A percentile compares a stretch with the other conserved stretches of the same genome.
Conservation (phyloP, 2,888 invertebrate genomes). For the Aricia artaxerxes region DNA sequence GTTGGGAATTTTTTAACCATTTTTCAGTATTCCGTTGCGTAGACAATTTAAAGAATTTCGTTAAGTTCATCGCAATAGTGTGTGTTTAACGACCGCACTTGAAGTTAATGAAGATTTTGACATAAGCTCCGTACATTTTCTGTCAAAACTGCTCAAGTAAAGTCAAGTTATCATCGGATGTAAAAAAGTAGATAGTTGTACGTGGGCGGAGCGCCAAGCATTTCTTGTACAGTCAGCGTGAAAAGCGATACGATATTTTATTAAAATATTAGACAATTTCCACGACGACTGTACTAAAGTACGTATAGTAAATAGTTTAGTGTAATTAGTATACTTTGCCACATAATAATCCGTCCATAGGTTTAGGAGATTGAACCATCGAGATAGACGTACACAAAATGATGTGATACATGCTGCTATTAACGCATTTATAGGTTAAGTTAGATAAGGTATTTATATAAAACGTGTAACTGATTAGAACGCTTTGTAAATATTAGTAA, state of each 20-base stretch:
- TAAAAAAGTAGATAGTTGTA: background rate
- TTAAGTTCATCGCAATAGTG: background rate
- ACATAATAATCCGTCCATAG: constrained; percentile 39
- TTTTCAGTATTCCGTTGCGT: background rate
- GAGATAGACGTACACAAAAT: constrained; percentile 62
- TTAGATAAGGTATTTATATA: constrained; percentile 63
- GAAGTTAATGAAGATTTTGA: background rate
- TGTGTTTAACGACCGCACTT: background rate
- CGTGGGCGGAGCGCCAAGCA: constrained; percentile 14
- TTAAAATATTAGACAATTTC: constrained; percentile 35
- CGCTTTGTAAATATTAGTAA: constrained; percentile 72
- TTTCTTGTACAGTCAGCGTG: constrained; percentile 9
- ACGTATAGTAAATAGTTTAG: constrained; percentile 8
- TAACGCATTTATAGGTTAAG: constrained; percentile 69
- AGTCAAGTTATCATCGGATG: background rate
- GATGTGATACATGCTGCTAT: constrained; percentile 73
- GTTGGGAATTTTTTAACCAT: background rate
- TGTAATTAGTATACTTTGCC: constrained; percentile 49
- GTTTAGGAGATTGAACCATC: constrained; percentile 28
- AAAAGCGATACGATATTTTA: constrained; percentile 12
- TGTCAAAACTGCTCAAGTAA: background rate
- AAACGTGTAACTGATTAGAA: constrained; percentile 64
- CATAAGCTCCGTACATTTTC: background rate
- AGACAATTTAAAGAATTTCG: background rate
- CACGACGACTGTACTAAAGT: constrained; percentile 3